Evolutionary conservation across 1,140 invertebrate species (phyloP).

Genomic region (Drosophila ohnishii): DNA sequence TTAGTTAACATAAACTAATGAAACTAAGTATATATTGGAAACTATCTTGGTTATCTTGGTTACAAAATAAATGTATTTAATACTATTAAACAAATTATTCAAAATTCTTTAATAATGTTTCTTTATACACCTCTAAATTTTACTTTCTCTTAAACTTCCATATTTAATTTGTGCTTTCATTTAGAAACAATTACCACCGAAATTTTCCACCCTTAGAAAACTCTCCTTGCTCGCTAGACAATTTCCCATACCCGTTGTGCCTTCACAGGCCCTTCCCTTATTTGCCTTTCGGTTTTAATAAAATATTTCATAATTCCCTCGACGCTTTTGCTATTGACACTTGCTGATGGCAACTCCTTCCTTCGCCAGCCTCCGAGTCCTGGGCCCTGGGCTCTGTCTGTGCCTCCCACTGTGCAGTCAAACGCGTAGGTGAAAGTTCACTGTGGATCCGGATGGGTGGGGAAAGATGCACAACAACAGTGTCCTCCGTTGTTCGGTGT

Average conservation of each 20-base stretch:
- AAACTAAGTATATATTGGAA: too few relatives aligned
- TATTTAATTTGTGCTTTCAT: conserved; percentile 31
- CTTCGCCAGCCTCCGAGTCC: conserved; percentile 7
- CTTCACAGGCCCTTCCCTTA: conserved; percentile 9
- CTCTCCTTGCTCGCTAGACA: conserved; percentile 12
- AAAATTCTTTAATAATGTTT: not conserved
- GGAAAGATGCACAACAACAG: conserved; percentile 47
- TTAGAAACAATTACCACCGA: conserved; percentile 43
- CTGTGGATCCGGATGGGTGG: conserved; percentile 9
- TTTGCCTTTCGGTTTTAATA: conserved; percentile 75
- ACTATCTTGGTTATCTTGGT: too few relatives aligned
- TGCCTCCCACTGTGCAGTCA: conserved; percentile 56
- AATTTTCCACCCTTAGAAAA: conserved; percentile 22
- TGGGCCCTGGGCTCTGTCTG: conserved; percentile 5
- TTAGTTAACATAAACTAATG: too few relatives aligned
- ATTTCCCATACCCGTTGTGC: conserved; percentile 3
- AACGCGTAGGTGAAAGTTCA: conserved; percentile 77
- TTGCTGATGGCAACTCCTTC: conserved; percentile 67
- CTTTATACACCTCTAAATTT: too few relatives aligned
- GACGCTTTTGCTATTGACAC: conserved; percentile 77
- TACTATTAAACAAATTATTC: not conserved
- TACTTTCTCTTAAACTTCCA: not conserved
- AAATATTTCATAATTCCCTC: conserved; percentile 80
- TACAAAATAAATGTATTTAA: too few relatives aligned
- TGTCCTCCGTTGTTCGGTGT: conserved; percentile 28